phyloP scores from a whole-genome alignment of 1,140 invertebrate genomes.

The Ylistrum balloti region DNA sequence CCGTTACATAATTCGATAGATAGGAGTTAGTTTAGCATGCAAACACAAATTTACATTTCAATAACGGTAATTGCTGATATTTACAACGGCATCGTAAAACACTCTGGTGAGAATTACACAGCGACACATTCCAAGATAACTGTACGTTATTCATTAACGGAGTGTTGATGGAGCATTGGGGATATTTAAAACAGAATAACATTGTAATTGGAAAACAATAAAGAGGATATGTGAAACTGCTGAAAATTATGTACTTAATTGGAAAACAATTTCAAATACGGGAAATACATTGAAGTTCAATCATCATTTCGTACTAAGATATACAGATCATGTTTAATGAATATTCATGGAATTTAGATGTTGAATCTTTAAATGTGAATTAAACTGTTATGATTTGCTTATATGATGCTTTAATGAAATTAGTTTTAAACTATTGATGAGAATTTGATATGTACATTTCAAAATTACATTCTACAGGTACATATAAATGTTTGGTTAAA shows the following conservation, averaged over 20 bases:
- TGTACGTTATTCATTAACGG: background rate
- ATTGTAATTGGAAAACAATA: background rate
- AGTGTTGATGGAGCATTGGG: background rate
- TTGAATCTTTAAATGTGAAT: background rate
- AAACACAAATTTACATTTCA: constrained; percentile 36
- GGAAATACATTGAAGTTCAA: background rate
- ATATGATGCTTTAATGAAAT: background rate
- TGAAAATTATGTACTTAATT: constrained; percentile 36
- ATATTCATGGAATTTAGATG: background rate
- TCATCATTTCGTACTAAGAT: background rate
- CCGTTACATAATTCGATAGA: background rate
- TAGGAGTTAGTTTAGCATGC: background rate
- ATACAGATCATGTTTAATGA: background rate
- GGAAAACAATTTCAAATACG: constrained; percentile 11
- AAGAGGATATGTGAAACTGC: background rate
- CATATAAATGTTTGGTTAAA: no score
- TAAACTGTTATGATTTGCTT: background rate
- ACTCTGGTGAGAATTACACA: background rate
- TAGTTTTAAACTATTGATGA: background rate
- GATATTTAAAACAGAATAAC: constrained; percentile 15
- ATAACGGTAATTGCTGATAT: constrained; percentile 8
- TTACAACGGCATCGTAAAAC: background rate
- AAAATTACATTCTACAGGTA: background rate
- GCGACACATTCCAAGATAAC: background rate
- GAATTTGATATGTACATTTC: background rate